A percentile compares a stretch with the other conserved stretches of the same genome.
Conservation (phyloP, 2,888 invertebrate species). For the Xanthorhoe designata region DNA sequence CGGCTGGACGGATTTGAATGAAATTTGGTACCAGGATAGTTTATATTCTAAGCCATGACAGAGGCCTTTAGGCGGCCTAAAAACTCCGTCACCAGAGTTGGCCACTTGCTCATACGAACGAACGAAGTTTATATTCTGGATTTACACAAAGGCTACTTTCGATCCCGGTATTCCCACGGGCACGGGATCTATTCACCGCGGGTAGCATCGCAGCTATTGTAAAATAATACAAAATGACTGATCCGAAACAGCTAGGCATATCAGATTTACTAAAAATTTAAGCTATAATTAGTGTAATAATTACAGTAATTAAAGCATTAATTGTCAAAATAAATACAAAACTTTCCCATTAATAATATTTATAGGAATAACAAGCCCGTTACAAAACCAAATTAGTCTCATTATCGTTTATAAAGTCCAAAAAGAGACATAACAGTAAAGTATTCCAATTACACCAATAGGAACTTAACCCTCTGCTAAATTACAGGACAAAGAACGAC, state of each 20-base stretch:
- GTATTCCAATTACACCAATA: constrained; percentile 22
- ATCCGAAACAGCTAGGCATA: background rate
- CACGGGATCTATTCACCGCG: no score
- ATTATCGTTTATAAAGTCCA: constrained; percentile 7
- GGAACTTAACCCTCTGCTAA: constrained; percentile 19
- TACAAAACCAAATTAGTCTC: constrained; percentile 9
- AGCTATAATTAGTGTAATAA: background rate
- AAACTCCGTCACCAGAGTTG: no score
- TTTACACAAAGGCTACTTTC: no score
- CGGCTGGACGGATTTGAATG: no score
- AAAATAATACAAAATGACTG: no score
- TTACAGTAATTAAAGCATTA: background rate
- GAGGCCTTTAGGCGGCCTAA: no score
- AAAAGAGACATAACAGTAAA: constrained; percentile 10
- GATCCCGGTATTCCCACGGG: no score
- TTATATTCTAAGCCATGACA: no score
- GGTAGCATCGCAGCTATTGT: no score
- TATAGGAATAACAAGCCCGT: constrained; percentile 11
- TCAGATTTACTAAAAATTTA: background rate
- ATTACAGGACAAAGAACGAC: constrained; percentile 22
- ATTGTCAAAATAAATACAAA: background rate
- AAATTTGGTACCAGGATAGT: no score
- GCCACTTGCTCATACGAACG: no score
- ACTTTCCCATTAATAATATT: background rate
- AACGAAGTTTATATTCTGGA: no score